Base-by-base conservation (phyloP, 37 sponge, comb jelly and placozoan species). In the Ianthella basta region DNA sequence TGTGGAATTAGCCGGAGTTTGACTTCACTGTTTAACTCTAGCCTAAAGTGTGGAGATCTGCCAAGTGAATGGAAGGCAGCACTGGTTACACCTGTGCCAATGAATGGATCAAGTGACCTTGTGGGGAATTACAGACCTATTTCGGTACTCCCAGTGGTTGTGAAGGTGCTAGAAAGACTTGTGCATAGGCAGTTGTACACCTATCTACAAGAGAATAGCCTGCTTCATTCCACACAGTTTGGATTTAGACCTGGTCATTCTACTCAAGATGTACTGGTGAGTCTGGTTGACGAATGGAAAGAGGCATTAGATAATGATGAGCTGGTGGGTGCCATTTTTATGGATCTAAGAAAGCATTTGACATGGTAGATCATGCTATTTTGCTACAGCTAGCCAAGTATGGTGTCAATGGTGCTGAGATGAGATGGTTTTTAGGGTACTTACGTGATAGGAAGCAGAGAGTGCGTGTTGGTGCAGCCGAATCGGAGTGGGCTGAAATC, bases 271-370 rank as follows among this genome's bases (percentile, higher is more conserved):
- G 82, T 59, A 13, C 82, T 82, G 6, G 8, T 82, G 25, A 59
- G 63, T 41, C 8, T 82, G 38, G 60, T 59, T 59, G 63, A 82
- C 3, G 12, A 59, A 59, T 82, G 82, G 63, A 10, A 38, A 4
- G 35, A 82, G 63, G 35, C 66, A 19, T 32, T 82, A 38, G 82
- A 82, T 15, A 37, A 25, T 14, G 82, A 59, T 33, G 29, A 59
- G 6, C 12, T 56, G 5, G 63, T 59, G 16, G 63, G 60, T 25
- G 25, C 63, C 10, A 4, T 82, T 19, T 82, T 82, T 61, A 27
- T 82, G 44, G 82, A 82, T 33, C 21, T 82, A 21, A 59, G 63
- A 82, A 82, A 61, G 82, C 82, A 38, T 82, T 82, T 61, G 82
- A 82, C 40, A 15, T 59, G 35, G 63, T 61, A 4, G 63, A 56